Evolutionary conservation across 2,113 vertebrate genomes (phyloP).

Genomic region (Guaruba guarouba): DNA sequence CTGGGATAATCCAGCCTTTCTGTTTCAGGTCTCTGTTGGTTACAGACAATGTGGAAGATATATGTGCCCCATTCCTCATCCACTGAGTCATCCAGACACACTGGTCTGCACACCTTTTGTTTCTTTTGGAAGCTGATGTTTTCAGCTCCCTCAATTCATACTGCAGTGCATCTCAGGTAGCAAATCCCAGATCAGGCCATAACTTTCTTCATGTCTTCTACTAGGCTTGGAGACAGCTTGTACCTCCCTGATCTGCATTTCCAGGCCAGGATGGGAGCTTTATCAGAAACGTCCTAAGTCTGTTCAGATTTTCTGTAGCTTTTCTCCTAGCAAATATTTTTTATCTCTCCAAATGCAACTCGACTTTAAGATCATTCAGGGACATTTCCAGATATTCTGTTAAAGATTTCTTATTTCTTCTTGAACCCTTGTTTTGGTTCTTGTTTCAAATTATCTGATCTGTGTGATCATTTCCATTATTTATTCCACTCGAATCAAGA

Average conservation of each 20-base stretch:
- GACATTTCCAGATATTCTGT: background rate
- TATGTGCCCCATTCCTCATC: background rate
- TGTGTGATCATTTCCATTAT: background rate
- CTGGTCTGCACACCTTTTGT: background rate
- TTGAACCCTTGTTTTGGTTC: background rate
- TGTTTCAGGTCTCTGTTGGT: slow-evolving; percentile 30
- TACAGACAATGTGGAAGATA: slow-evolving; percentile 2
- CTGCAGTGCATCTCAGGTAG: background rate
- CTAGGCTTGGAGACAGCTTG: background rate
- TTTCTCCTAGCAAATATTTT: background rate
- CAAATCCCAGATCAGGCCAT: background rate
- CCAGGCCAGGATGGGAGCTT: background rate
- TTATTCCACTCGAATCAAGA: slow-evolving; percentile 37
- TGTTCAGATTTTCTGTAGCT: background rate
- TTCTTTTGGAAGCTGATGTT: background rate
- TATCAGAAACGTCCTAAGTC: rapidly evolving
- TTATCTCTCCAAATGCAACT: background rate
- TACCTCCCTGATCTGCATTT: rapidly evolving
- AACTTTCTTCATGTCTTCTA: background rate
- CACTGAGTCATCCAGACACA: slow-evolving; percentile 16
- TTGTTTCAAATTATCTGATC: background rate
- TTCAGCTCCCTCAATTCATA: background rate
- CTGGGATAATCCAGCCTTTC: background rate
- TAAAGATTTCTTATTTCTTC: background rate
- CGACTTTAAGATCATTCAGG: background rate